Evolutionary conservation across 1,140 invertebrate species (phyloP), one percentile per base, ranked within the genome.

Genomic region (Maconellicoccus hirsutus): DNA sequence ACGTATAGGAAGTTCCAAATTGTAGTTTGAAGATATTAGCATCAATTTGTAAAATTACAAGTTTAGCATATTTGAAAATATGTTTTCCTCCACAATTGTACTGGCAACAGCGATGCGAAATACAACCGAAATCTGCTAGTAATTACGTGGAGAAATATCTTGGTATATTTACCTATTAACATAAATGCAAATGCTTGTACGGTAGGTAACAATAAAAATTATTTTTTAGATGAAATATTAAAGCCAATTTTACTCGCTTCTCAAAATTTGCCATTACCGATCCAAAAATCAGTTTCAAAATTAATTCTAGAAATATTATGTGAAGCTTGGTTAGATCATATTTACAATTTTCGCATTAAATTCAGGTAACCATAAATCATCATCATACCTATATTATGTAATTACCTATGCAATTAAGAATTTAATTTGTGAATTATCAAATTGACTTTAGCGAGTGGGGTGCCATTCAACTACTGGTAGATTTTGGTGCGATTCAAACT

Each of bases 281-380:
- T 79, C 0, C 89, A 92, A 76, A 82, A 85, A 59, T 79, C 84
- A 19, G 87, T 88, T 8, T 84, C 87, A 0, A 89, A 89, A 75
- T 87, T 91, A 81, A 84, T 91, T 33, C 78, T 93, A 1, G 84
- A 86, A 76, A 86, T 92, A 39, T 88, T 91, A 80, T 91, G 90
- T 76, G 90, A 92, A 77, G 87, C 89, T 0, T 92, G 89, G 89
- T 79, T 93, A 29, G 88, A 93, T 78, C 89, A 91, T 71, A 92
- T 93, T 72, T 91, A 89, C 77, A 82, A 86, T 33, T 85, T 89
- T 73, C 86, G 86, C 78, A 87, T 92, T 42, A 90, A 89, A 79
- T 92, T 93, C 76, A 87, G 85, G 82, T 87, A 82, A 79, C 61
- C 25, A 70, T 71, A 14, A 19, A n/a, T 59, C 73, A n/a, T 61